Conservation (phyloP, 2,113 vertebrate genomes). For the Erinaceus europaeus region DNA sequence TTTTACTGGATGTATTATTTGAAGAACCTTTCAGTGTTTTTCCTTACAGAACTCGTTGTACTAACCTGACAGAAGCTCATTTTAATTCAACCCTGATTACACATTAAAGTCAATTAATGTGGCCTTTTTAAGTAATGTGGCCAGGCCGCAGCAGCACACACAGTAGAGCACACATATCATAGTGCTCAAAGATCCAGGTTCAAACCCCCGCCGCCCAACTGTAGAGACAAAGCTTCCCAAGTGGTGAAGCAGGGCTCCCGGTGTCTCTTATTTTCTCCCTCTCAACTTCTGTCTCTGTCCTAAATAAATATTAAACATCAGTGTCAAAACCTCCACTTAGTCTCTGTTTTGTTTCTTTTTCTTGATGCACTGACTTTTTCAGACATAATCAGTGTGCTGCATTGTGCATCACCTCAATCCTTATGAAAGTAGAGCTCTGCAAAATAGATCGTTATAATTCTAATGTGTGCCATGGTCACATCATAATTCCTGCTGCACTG, state of each 20-base stretch:
- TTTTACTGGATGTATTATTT: no score
- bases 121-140: no score
- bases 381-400: not conserved
- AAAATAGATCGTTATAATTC: not conserved
- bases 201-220: no score
- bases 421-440: conserved; percentile 34
- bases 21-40: not conserved
- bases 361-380: not conserved
- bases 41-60: conserved; percentile 23
- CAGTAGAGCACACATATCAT: no score
- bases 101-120: not conserved
- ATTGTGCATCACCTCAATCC: not conserved
- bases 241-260: no score
- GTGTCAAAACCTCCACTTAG: no score
- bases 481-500: not conserved
- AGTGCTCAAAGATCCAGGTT: no score
- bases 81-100: not conserved
- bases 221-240: no score
- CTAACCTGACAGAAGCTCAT: conserved; percentile 30
- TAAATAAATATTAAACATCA: not conserved
- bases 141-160: no score
- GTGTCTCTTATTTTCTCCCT: no score
- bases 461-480: no score
- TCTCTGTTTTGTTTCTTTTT: not conserved
- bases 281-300: no score